A percentile compares a stretch with the other conserved stretches of the same genome.
These are phyloP conservation scores for Neosalanx taihuensis DNA, from an alignment of 2,797 vertebrate species.

Conservation along the genomic window DNA sequence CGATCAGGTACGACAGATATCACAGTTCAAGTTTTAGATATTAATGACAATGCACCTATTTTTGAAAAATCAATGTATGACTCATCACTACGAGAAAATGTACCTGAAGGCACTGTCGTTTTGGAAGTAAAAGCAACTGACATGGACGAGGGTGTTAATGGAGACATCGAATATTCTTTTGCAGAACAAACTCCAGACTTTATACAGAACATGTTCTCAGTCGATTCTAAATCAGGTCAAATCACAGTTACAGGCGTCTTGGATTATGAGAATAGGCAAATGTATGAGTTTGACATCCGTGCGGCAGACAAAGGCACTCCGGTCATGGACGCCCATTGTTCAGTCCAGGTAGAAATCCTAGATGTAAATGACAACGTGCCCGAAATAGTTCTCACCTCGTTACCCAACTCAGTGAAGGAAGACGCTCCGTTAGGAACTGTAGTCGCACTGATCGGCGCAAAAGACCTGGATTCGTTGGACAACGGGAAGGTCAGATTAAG, in stretches of 20 bases:
- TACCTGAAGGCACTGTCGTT: constrained; percentile 18
- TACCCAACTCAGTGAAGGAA: constrained; percentile 31
- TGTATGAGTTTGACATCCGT: constrained; percentile 49
- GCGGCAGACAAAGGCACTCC: constrained; percentile 57
- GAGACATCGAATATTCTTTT: constrained; percentile 21
- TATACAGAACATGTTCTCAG: constrained; percentile 11
- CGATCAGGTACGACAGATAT: constrained; percentile 55
- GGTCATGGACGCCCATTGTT: constrained; percentile 55
- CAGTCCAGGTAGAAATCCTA: constrained; percentile 51
- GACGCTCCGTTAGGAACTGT: constrained; percentile 20
- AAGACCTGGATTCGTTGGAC: constrained; percentile 38
- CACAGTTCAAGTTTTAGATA: constrained; percentile 69
- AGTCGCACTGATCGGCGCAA: constrained; percentile 39
- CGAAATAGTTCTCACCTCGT: constrained; percentile 33
- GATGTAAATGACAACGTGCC: constrained; percentile 56
- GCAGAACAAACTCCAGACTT: constrained; percentile 20
- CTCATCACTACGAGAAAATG: constrained; percentile 70
- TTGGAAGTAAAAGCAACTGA: constrained; percentile 3
- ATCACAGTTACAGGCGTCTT: constrained; percentile 34
- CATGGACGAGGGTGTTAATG: constrained; percentile 24
- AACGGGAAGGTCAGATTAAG: constrained; percentile 36
- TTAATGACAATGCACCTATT: constrained; percentile 75
- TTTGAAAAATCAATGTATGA: constrained; percentile 70
- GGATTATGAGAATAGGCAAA: constrained; percentile 51
- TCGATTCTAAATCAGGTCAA: constrained; percentile 3